Percentiles rank a stretch among this genome's conserved stretches.
phyloP scores from a whole-genome alignment of 2,113 vertebrate species.

The Alligator mississippiensis region DNA sequence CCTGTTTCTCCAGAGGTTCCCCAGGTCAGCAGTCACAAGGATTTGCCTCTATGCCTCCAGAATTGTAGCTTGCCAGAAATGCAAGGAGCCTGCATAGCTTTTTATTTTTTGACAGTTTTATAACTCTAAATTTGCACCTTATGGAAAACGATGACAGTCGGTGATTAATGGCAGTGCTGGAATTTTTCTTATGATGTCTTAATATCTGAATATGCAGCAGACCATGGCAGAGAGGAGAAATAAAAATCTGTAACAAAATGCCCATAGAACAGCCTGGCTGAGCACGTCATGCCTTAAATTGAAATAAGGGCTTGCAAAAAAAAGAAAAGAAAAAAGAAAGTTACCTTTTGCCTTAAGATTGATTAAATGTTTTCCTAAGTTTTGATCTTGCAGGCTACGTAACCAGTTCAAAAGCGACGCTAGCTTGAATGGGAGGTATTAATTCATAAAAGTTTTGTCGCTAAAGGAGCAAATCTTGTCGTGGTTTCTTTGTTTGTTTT shows the following conservation, averaged over 20 bases:
- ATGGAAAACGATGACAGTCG: conserved; percentile 40
- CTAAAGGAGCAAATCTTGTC: background rate
- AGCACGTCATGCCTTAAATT: background rate
- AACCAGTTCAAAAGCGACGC: background rate
- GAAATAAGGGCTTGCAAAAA: background rate
- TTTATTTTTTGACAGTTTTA: conserved; percentile 60
- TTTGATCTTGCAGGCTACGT: background rate
- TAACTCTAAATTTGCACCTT: conserved; percentile 68
- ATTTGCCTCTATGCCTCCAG: background rate
- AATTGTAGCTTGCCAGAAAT: background rate
- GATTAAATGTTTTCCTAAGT: background rate
- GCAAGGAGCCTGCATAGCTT: background rate
- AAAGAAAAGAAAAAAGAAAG: background rate
- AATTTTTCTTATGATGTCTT: conserved; percentile 67
- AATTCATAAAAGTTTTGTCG: background rate
- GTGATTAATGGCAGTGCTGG: conserved; percentile 50
- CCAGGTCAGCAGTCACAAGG: background rate
- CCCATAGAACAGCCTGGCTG: conserved; percentile 7
- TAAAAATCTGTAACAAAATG: conserved; percentile 44
- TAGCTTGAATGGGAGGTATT: background rate
- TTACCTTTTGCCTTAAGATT: background rate
- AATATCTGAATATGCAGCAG: conserved; percentile 30
- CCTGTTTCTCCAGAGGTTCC: fast-evolving
- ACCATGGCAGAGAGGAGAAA: conserved; percentile 48
- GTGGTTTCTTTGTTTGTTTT: background rate